phyloP scores from a whole-genome alignment of 1,140 invertebrate species.

The Drosophila hydei region DNA sequence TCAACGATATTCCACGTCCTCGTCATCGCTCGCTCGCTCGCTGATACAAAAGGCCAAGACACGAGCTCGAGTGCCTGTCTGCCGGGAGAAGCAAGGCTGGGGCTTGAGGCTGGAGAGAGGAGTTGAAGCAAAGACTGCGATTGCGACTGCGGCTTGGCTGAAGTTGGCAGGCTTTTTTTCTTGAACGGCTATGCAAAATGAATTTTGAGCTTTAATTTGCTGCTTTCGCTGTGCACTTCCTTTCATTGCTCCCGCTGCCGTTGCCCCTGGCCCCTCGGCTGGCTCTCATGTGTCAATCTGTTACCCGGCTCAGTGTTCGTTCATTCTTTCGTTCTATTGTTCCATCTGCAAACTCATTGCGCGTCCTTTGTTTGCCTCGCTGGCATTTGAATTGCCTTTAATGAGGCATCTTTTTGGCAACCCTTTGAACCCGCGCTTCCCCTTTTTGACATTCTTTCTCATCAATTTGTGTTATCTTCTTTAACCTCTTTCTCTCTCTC shows the following conservation, averaged over 20 bases:
- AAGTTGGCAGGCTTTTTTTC: conserved; percentile 24
- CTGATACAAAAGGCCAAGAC: conserved; percentile 49
- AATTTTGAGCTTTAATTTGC: conserved; percentile 80
- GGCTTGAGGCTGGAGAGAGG: neutral
- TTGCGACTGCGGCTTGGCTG: neutral
- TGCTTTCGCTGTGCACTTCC: conserved; percentile 78
- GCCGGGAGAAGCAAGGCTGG: neutral
- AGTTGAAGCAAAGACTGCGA: neutral
- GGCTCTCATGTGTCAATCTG: conserved; percentile 70
- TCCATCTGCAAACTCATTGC: conserved; percentile 62
- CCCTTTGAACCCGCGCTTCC: conserved; percentile 17
- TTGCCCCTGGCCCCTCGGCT: neutral
- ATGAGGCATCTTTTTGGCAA: conserved; percentile 52
- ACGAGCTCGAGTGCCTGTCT: conserved; percentile 48
- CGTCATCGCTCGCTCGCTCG: conserved; percentile 51
- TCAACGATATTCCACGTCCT: conserved; percentile 65
- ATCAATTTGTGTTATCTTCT: conserved; percentile 38
- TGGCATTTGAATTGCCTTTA: conserved; percentile 72
- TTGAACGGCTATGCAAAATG: conserved; percentile 70
- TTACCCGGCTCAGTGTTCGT: conserved; percentile 9
- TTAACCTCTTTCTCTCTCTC: neutral
- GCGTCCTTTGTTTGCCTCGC: conserved; percentile 18
- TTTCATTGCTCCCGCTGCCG: conserved; percentile 42
- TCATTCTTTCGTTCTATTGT: conserved; percentile 59
- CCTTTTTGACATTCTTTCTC: conserved; percentile 14